A percentile compares a stretch with the other conserved stretches of the same genome.
Evolutionary conservation across 37 sponge, comb jelly and placozoan species (phyloP).

Genomic region (Diacarnus erythraeanus): DNA sequence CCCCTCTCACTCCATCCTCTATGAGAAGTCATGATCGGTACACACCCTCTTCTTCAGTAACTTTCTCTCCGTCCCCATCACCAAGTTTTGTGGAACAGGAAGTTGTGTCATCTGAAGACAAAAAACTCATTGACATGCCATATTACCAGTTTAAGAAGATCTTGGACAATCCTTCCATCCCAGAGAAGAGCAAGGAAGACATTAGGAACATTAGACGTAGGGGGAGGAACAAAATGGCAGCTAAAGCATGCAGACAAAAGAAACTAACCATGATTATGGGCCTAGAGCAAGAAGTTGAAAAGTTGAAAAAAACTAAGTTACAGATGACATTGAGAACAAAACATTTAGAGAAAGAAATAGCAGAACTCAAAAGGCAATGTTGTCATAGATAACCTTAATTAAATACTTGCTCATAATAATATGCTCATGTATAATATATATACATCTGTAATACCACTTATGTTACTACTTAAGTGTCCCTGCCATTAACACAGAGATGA

Average conservation of each 20-base stretch:
- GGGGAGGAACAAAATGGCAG: conserved; percentile 79
- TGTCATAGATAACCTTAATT: background rate
- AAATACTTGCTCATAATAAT: too few species aligned
- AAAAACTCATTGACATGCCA: conserved; percentile 56
- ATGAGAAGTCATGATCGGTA: background rate
- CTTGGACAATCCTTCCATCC: conserved; percentile 29
- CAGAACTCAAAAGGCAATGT: background rate
- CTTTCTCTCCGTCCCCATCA: background rate
- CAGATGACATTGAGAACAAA: background rate
- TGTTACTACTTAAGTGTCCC: background rate
- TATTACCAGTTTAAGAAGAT: conserved; percentile 67
- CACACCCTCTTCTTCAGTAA: background rate
- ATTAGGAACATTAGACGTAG: conserved; percentile 61
- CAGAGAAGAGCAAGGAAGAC: conserved; percentile 26
- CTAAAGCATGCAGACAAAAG: conserved; percentile 68
- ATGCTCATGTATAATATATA: too few species aligned
- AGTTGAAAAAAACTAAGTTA: background rate
- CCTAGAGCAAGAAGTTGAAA: conserved; percentile 61
- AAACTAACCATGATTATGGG: conserved; percentile 51
- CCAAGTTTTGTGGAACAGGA: background rate
- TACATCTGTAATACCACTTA: too few species aligned
- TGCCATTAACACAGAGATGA: background rate
- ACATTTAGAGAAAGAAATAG: conserved; percentile 38
- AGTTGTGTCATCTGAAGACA: background rate
- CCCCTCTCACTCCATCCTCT: background rate